phyloP scores from a whole-genome alignment of 2,113 vertebrate species.

The Seriola quinqueradiata region DNA sequence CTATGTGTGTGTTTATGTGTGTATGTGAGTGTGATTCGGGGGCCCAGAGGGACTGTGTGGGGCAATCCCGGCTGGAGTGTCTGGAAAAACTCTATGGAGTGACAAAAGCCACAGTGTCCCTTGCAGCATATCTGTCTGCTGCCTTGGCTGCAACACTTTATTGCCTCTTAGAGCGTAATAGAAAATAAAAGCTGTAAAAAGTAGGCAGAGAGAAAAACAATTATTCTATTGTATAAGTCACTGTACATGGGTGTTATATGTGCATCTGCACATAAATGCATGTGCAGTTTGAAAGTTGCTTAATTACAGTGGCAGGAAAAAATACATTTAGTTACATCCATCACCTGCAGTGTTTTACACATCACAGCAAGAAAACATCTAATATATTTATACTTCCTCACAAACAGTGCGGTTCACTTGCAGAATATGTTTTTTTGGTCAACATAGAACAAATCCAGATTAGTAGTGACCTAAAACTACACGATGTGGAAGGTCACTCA shows the following conservation, averaged over 20 bases:
- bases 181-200: constrained; percentile 15
- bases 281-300: background rate
- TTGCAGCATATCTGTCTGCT: constrained; percentile 69
- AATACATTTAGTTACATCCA: constrained; percentile 16
- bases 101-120: constrained; percentile 72
- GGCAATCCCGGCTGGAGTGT: constrained; percentile 71
- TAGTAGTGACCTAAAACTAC: constrained; percentile 5
- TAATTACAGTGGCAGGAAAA: background rate
- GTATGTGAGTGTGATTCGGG: constrained; percentile 50
- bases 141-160: constrained; percentile 50
- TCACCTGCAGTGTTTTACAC: background rate
- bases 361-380: background rate
- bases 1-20: constrained; percentile 44
- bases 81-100: constrained; percentile 67
- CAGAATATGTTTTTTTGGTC: background rate
- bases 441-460: constrained; percentile 16
- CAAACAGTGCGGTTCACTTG: background rate
- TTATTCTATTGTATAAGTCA: background rate
- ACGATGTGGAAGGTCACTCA: constrained; percentile 7
- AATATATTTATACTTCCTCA: background rate
- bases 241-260: background rate
- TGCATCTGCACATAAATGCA: background rate
- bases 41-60: constrained; percentile 65
- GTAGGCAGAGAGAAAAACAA: background rate
- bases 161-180: constrained; percentile 16